Evolutionary conservation across 2,113 vertebrate species (phyloP).

Genomic region (Paedocypris sp.): DNA sequence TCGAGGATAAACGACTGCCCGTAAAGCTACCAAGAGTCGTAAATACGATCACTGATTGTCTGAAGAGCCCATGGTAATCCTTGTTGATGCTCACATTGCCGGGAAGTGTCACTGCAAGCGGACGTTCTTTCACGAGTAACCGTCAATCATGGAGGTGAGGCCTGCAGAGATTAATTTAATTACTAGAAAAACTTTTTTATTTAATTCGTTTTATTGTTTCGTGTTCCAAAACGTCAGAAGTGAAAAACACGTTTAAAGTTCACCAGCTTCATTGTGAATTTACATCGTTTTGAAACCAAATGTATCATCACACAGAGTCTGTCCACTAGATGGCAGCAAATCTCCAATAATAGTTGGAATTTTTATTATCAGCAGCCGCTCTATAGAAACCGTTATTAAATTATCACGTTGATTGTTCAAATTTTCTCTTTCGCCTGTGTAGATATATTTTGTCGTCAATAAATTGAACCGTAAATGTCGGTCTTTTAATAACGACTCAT

Average conservation of each 20-base stretch:
- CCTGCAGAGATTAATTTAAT: neutral
- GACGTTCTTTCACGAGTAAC: conserved; percentile 37
- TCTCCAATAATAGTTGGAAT: conserved; percentile 30
- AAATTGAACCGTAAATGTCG: no score
- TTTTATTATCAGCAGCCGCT: no score
- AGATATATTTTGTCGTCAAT: no score
- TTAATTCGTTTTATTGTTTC: no score
- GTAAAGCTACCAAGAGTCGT: conserved; percentile 22
- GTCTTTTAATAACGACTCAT: no score
- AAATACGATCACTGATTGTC: conserved; percentile 50
- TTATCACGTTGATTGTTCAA: no score
- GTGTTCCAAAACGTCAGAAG: neutral
- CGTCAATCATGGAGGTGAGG: neutral
- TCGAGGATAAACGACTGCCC: conserved; percentile 43
- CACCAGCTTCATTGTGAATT: no score
- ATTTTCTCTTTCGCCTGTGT: no score
- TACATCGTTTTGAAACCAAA: neutral
- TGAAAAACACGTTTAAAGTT: neutral
- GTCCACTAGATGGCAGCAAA: conserved; percentile 49
- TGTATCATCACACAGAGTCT: no score
- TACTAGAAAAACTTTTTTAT: no score
- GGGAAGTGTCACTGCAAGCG: conserved; percentile 45
- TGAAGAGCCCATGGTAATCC: conserved; percentile 47
- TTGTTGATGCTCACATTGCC: conserved; percentile 28
- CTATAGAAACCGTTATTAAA: no score